Base-by-base conservation (phyloP, 2,797 vertebrate genomes). In the Lagorchestes hirsutus region DNA sequence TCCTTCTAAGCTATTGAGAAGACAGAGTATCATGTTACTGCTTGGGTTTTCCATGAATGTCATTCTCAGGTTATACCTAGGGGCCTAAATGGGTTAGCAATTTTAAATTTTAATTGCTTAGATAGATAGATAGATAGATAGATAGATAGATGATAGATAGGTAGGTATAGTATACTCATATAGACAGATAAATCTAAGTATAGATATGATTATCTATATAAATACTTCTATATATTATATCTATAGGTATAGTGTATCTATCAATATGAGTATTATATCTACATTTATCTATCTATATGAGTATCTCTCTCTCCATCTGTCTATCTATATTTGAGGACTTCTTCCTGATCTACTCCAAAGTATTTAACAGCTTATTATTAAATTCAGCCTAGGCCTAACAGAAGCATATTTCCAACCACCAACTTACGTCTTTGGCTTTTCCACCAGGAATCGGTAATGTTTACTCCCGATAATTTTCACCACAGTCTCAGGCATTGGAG, bases 401-500 rank as follows among this genome's bases (percentile, higher is more conserved):
- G 6, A 91, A 74, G 55, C 95, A 94, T 95, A 96, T 97, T 92
- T 93, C 95, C 95, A 82, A 93, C 4, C 62, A 87, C 34, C 94
- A 95, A 96, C 98, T 98, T 98, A 99, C 98, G 5, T 96, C 34
- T 92, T 96, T 94, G 98, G 96, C 94, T 98, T 98, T 93, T 99
- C 98, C 27, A 96, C 93, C 4, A 98, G 96, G 95, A 96, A 98
- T 94, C 67, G 95, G 92, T 99, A 97, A 16, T 98, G 97, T 98
- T 98, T 99, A 94, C 98, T 97, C 95, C 98, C 98, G 50, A 98
- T 93, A 74, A 99, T 99, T 98, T 98, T 99, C 96, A 99, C 98
- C 67, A 98, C 96, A 8, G 97, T 98, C 92, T 98, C 98, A 28
- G 98, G 98, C 96, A 98, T 95, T 90, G 92, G 31, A 50, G 97